Evolutionary conservation across 2,888 invertebrate genomes (phyloP).

Genomic region (Pediacus dermestoides): DNA sequence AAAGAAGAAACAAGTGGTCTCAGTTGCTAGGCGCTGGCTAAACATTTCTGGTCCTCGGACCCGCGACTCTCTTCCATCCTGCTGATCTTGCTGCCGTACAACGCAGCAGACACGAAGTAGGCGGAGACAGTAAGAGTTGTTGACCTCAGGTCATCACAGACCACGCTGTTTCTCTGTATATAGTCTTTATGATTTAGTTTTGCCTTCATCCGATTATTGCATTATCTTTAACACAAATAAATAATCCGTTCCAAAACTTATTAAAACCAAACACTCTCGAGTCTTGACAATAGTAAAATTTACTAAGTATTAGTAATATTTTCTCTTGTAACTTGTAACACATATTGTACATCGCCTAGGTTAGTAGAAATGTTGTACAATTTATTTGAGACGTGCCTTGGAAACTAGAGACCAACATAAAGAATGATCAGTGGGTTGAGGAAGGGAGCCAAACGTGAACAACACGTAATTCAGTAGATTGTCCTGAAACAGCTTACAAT

Average conservation of each 20-base stretch:
- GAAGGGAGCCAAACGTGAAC: neutral
- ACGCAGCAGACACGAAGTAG: slow-evolving; percentile 48
- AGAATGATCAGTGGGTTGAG: slow-evolving; percentile 2
- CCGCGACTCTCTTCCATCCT: slow-evolving; percentile 30
- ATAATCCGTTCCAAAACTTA: too few species aligned
- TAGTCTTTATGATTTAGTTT: slow-evolving; percentile 43
- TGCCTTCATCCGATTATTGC: slow-evolving; percentile 26
- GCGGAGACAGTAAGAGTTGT: slow-evolving; percentile 51
- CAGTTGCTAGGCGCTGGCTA: too few species aligned
- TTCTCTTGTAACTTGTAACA: too few species aligned
- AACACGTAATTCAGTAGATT: slow-evolving; percentile 9
- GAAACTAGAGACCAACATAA: slow-evolving; percentile 2
- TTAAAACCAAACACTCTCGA: too few species aligned
- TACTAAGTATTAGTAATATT: too few species aligned
- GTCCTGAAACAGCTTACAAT: slow-evolving; percentile 9
- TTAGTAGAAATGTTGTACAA: neutral
- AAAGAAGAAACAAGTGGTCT: slow-evolving; percentile 15
- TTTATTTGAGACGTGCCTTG: slow-evolving; percentile 1
- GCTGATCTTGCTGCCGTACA: slow-evolving; percentile 33
- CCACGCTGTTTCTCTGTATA: slow-evolving; percentile 43
- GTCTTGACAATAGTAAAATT: too few species aligned
- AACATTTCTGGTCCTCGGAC: slow-evolving; percentile 20
- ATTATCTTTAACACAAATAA: too few species aligned
- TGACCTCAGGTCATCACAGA: slow-evolving; percentile 51
- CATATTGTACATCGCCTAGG: too few species aligned